Evolutionary conservation across 2,797 vertebrate species (phyloP).

Genomic region (Poeciliopsis gracilis): DNA sequence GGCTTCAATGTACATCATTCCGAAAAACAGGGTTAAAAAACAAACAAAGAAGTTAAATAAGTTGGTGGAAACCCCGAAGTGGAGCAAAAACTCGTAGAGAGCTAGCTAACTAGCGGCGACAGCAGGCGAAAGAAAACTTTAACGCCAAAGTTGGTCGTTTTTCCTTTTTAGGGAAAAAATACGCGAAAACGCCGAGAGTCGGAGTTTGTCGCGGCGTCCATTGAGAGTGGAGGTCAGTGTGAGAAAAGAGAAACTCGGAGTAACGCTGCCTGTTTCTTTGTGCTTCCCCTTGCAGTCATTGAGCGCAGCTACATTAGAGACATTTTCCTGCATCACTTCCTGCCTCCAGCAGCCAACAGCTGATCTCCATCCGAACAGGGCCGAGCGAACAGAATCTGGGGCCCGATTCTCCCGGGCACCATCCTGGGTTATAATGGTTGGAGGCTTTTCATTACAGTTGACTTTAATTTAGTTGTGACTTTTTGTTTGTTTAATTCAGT

Average conservation of each 20-base stretch:
- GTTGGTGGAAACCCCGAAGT: constrained; percentile 46
- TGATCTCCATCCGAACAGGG: constrained; percentile 58
- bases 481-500: too few relatives aligned
- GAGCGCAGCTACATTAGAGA: constrained; percentile 77
- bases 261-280: constrained; percentile 73
- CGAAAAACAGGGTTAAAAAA: constrained; percentile 15
- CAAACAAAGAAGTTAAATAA: constrained; percentile 36
- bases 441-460: too few relatives aligned
- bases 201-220: neutral
- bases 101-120: constrained; percentile 65
- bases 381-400: neutral
- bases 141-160: constrained; percentile 31
- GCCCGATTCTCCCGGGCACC: neutral
- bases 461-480: too few relatives aligned
- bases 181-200: neutral
- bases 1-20: constrained; percentile 44
- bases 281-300: constrained; percentile 80
- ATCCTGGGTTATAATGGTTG: too few relatives aligned
- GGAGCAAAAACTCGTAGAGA: constrained; percentile 72
- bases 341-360: constrained; percentile 71
- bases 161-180: neutral
- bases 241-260: constrained; percentile 28
- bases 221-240: constrained; percentile 6
- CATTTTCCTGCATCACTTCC: constrained; percentile 84
- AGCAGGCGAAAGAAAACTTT: constrained; percentile 71